Evolutionary conservation across 2,797 vertebrate species (phyloP).

Genomic region (Bryconaethiops microstoma): DNA sequence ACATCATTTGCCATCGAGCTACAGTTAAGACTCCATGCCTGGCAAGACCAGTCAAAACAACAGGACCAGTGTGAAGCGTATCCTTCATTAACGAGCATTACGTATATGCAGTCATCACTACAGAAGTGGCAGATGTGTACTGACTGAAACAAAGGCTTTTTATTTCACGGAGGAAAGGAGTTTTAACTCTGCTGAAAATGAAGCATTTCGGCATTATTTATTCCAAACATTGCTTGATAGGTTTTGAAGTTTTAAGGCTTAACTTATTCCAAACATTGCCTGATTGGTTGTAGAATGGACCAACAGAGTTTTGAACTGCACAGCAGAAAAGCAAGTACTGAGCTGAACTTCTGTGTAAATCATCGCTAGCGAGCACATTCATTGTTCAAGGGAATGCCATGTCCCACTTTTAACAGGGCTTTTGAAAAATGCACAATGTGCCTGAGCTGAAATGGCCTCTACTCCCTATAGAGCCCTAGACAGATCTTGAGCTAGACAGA

Average conservation of each 20-base stretch:
- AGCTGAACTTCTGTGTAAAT: background rate
- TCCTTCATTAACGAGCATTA: slow-evolving; percentile 34
- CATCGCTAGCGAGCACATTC: background rate
- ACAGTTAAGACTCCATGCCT: background rate
- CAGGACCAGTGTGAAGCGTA: slow-evolving; percentile 37
- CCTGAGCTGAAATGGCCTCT: background rate
- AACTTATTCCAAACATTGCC: background rate
- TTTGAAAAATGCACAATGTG: background rate
- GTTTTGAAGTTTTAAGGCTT: background rate
- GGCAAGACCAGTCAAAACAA: slow-evolving; percentile 28
- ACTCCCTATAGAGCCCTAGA: background rate
- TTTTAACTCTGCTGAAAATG: background rate
- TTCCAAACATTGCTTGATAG: slow-evolving; percentile 9
- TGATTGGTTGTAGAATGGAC: background rate
- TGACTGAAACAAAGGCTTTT: slow-evolving; percentile 39
- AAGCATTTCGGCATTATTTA: background rate
- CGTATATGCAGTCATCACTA: slow-evolving; percentile 10
- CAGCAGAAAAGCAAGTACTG: background rate
- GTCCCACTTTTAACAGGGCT: background rate
- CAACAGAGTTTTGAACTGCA: background rate
- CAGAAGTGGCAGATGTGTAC: slow-evolving; percentile 32
- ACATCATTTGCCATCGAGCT: background rate
- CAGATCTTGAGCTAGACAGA: background rate
- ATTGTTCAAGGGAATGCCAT: background rate
- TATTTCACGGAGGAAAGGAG: slow-evolving; percentile 20